Evolutionary conservation across 2,797 vertebrate genomes (phyloP).

Genomic region (Sebastes vulpes): DNA sequence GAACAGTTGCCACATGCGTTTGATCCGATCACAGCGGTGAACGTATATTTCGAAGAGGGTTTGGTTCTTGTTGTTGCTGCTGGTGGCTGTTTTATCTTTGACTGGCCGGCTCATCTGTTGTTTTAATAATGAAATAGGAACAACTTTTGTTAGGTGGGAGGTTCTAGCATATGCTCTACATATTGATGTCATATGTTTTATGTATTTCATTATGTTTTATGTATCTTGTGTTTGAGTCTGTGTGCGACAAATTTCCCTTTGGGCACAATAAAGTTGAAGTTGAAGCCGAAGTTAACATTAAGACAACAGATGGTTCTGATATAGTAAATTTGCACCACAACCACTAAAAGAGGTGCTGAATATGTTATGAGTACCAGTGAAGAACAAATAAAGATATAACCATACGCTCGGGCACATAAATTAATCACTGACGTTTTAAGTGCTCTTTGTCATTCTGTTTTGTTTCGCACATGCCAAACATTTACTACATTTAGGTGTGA

Average conservation of each 20-base stretch:
- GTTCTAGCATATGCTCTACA: conserved; percentile 48
- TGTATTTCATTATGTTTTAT: conserved; percentile 51
- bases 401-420: conserved; percentile 46
- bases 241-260: conserved; percentile 51
- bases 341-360: conserved; percentile 60
- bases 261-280: conserved; percentile 67
- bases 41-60: background rate
- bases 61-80: conserved; percentile 31
- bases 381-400: conserved; percentile 59
- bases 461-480: conserved; percentile 9
- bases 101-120: conserved; percentile 15
- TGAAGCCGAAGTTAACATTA: conserved; percentile 54
- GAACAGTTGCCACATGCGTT: conserved; percentile 1
- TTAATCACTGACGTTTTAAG: conserved; percentile 59
- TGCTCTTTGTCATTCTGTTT: conserved; percentile 19
- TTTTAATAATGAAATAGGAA: conserved; percentile 29
- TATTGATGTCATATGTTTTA: conserved; percentile 57
- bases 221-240: conserved; percentile 37
- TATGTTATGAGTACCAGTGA: conserved; percentile 50
- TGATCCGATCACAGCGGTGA: conserved; percentile 15
- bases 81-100: background rate
- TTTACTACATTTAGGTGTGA: conserved; percentile 7
- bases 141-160: conserved; percentile 13
- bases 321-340: conserved; percentile 45
- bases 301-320: conserved; percentile 71